These are phyloP conservation scores for Muscicapa comitata DNA, from an alignment of 2,797 vertebrate genomes.

Conservation along the genomic window DNA sequence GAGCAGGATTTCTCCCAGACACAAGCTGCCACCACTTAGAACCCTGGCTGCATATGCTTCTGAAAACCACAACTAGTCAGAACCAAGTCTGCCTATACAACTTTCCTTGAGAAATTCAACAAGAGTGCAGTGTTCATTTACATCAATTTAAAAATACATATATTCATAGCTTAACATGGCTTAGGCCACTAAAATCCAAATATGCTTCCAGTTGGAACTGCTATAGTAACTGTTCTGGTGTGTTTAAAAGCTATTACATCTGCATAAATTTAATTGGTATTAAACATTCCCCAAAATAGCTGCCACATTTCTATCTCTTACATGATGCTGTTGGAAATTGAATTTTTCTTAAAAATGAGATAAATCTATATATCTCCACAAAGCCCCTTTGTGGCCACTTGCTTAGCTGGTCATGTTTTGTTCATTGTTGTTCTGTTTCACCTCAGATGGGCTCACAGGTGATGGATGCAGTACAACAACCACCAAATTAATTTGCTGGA, in stretches of 20 bases:
- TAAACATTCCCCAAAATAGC: neutral
- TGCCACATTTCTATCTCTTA: neutral
- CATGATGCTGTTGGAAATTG: neutral
- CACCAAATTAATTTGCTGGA: slow-evolving; percentile 28
- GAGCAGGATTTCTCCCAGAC: too few relatives aligned
- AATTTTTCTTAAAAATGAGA: neutral
- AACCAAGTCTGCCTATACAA: neutral
- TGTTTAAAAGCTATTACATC: neutral
- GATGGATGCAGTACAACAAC: neutral
- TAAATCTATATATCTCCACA: neutral
- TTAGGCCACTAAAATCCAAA: neutral
- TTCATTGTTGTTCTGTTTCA: neutral
- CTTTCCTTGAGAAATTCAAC: neutral
- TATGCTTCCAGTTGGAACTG: neutral
- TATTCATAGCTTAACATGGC: neutral
- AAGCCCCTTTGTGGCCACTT: neutral
- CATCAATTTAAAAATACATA: neutral
- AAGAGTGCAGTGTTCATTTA: neutral
- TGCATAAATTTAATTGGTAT: neutral
- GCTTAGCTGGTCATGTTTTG: neutral
- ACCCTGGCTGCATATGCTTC: rapidly evolving
- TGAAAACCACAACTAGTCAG: neutral
- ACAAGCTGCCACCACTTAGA: too few relatives aligned
- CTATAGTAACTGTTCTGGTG: neutral
- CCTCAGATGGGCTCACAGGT: neutral